phyloP scores from a whole-genome alignment of 2,888 invertebrate genomes.

The Oscheius sp. region DNA sequence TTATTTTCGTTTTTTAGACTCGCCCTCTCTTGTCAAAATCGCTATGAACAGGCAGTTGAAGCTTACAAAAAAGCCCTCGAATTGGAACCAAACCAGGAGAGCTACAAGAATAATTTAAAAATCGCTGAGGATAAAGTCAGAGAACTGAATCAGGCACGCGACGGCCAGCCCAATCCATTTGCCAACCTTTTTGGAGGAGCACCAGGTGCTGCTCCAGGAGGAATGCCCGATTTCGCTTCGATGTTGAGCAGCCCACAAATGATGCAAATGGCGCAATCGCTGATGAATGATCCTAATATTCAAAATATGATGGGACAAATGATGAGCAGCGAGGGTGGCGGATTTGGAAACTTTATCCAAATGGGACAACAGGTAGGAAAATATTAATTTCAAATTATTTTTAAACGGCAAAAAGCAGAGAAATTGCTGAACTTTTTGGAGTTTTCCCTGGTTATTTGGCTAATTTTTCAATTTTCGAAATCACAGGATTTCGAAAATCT shows the following conservation, averaged over 20 bases:
- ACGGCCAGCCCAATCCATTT: constrained; percentile 47
- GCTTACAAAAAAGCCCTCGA: constrained; percentile 89
- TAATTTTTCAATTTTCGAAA: neutral
- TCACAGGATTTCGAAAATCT: neutral
- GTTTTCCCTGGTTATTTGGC: constrained; percentile 7
- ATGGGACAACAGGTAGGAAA: constrained; percentile 81
- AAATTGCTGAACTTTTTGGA: neutral
- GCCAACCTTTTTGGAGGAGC: constrained; percentile 48
- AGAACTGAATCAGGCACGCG: constrained; percentile 63
- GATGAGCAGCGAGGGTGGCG: constrained; percentile 52
- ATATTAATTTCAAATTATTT: too few species aligned
- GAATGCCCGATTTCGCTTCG: constrained; percentile 59
- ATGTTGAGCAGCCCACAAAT: constrained; percentile 86
- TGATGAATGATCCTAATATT: constrained; percentile 82
- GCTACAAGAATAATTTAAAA: constrained; percentile 83
- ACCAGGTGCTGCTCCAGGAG: constrained; percentile 38
- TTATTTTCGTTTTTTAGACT: constrained; percentile 75
- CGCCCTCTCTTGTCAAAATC: constrained; percentile 86
- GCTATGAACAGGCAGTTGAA: constrained; percentile 85
- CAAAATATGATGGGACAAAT: constrained; percentile 65
- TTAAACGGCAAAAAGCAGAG: too few species aligned
- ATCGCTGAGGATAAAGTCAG: constrained; percentile 82
- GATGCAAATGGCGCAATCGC: constrained; percentile 77
- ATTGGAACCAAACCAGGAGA: constrained; percentile 91
- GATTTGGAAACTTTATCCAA: constrained; percentile 76